Evolutionary conservation across 1,140 invertebrate genomes (phyloP), one percentile per base, ranked within the genome.

Genomic region (Dendroctonus valens): DNA sequence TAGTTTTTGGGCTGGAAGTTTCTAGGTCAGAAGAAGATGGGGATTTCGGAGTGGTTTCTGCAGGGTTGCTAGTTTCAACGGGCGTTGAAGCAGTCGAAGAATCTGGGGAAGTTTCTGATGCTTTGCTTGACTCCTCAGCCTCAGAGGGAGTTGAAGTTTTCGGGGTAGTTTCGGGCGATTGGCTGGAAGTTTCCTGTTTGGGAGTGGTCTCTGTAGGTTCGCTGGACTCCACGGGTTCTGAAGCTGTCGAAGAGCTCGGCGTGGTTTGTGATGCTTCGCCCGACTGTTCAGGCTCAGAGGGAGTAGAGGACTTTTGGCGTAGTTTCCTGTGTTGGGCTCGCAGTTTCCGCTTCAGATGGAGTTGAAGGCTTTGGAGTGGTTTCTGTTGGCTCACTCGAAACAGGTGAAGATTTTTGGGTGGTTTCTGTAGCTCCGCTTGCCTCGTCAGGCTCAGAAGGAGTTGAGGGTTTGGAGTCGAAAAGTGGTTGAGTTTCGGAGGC

Each of bases 41-140:
- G 52, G 44, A n/a, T 51, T 58, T 49, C 14, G 64, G 42, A 5
- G 44, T 51, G 39, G 54, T 53, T 51, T 65, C 41, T 55, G 11
- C 6, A 26, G 54, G 55, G 14, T 49, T 40, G 7, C 14, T 39
- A 14, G 63, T 14, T 42, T 58, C 41, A 12, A 7, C 9, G 3
- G 62, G 39, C 8, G 12, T 44, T 63, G 51, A 11, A 26, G 62
- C 39, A 15, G 60, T 63, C 6, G 15, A 53, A 3, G n/a, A 2
- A 37, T 63, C 26, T 5, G 49, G 38, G 6, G 60, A 53, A 7
- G 15, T 40, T 53, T 63, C 49, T 39, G 9, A 5, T 5, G 52
- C 41, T 12, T 54, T 14, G 12, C 15, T 55, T 38, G 51, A 8
- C 46, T 64, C 38, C n/a, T 15, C 12, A 6, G 6, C 12, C 7